Conservation (phyloP, 2,797 vertebrate species). For the Muscicapa comitata region DNA sequence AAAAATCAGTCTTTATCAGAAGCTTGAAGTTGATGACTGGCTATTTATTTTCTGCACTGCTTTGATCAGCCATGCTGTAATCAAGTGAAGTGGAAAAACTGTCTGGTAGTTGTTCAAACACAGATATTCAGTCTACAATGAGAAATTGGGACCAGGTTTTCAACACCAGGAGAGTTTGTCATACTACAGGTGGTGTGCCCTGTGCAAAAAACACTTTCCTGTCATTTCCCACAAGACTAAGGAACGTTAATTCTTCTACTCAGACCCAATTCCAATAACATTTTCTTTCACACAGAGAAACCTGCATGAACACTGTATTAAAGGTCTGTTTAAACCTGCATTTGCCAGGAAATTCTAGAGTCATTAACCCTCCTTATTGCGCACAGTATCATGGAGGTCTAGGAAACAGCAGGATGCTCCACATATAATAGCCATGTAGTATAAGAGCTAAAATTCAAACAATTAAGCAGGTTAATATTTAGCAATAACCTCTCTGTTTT, state of each 20-base stretch:
- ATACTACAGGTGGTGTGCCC: not conserved
- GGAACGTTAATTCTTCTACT: not conserved
- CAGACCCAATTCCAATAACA: not conserved
- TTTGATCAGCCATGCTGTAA: not conserved
- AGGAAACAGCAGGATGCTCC: conserved; percentile 11
- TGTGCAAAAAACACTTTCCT: not conserved
- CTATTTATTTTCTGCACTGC: not conserved
- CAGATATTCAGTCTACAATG: not conserved
- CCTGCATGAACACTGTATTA: not conserved
- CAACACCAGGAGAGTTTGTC: not conserved
- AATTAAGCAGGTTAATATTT: not conserved
- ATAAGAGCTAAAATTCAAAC: not conserved
- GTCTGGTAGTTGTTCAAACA: not conserved
- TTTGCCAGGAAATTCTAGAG: not conserved
- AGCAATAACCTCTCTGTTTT: not conserved
- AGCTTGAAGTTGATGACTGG: not conserved
- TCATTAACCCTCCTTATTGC: not conserved
- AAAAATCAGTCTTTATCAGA: not conserved
- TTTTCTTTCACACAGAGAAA: not conserved
- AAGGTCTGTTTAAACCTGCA: not conserved
- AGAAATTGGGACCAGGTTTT: not conserved
- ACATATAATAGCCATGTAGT: not conserved
- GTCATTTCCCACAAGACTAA: not conserved
- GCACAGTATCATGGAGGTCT: not conserved
- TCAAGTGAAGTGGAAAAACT: not conserved